Evolutionary conservation across 2,113 vertebrate species (phyloP), one percentile per base, ranked within the genome.

Genomic region (Oryzias javanicus): DNA sequence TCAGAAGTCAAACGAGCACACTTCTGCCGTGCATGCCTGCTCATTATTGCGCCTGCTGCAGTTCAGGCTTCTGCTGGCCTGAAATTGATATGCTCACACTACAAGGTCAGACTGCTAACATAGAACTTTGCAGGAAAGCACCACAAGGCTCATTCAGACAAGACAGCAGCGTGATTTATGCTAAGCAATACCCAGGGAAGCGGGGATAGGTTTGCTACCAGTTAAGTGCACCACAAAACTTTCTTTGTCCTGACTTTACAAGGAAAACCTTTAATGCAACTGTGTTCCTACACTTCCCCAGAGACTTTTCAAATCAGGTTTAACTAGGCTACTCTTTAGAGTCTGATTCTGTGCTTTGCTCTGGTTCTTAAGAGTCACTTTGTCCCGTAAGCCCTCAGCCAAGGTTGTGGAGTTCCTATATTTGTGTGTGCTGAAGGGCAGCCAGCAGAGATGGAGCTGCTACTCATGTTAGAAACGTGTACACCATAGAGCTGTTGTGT

Each of bases 251-350:
- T 44, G 27, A 22, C 17, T 35, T 17, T 45, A 27, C 15, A 44
- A 24, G 24, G 14, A 16, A 25, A 4, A 46, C 4, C 12, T n/a
- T 6, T 29, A 46, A 17, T 58, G 22, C 6, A 18, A 25, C 53
- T 7, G 3, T 64, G 58, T 70, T 35, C 25, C 3, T 4, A 40
- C 35, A 47, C 19, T 2, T 46, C 54, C 29, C 6, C 42, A 72
- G 67, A 67, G 63, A 2, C 42, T 48, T 49, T 57, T 62, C 53
- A 64, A 80, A 72, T 76, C 55, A 76, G 55, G 49, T 60, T 47
- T 64, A 76, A 82, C 72, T 69, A 69, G 63, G 42, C 29, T 42
- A 17, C 49, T 83, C 55, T 79, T 73, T 67, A 19, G 27, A 67
- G 73, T 40, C 45, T 22, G 29, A 35, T 35, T 35, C 29, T 35